A percentile compares a stretch with the other conserved stretches of the same genome.
phyloP scores from a whole-genome alignment of 2,888 invertebrate species.

The Nomada goodeniana region DNA sequence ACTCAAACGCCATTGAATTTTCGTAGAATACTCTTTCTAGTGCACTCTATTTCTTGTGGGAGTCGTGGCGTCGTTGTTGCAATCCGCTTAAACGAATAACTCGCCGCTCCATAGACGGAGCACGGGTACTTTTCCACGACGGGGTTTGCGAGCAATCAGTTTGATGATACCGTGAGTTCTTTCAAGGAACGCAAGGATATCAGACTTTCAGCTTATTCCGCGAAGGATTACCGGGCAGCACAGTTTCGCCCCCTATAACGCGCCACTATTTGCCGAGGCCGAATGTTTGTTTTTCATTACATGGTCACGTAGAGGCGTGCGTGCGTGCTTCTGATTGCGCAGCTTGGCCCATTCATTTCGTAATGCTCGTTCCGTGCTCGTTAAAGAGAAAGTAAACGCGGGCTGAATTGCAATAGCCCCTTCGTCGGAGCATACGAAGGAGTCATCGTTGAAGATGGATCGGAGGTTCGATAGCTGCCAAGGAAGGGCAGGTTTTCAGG shows the following conservation, averaged over 20 bases:
- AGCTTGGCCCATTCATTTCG: constrained; percentile 48
- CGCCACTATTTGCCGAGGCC: constrained; percentile 41
- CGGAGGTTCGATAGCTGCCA: constrained; percentile 31
- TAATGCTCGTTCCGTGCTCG: constrained; percentile 44
- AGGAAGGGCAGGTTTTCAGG: too few species aligned
- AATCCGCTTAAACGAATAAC: constrained; percentile 12
- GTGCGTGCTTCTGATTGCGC: constrained; percentile 41
- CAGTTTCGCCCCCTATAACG: constrained; percentile 26
- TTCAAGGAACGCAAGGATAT: constrained; percentile 11
- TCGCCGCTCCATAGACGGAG: not conserved
- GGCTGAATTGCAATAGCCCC: constrained; percentile 28
- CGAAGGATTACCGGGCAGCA: constrained; percentile 28
- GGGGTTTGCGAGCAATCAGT: constrained; percentile 22
- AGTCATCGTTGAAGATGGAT: constrained; percentile 76
- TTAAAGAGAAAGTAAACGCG: constrained; percentile 46
- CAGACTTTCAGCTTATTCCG: constrained; percentile 36
- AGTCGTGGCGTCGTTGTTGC: not conserved
- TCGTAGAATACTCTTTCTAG: not conserved
- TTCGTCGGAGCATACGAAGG: constrained; percentile 55
- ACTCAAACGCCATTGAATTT: not conserved
- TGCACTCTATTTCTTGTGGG: not conserved
- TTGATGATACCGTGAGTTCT: constrained; percentile 6
- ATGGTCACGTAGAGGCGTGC: constrained; percentile 43
- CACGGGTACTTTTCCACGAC: not conserved
- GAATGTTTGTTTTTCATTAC: constrained; percentile 59